Conservation (phyloP, 2,888 invertebrate species). For the Cephus pygmeus region DNA sequence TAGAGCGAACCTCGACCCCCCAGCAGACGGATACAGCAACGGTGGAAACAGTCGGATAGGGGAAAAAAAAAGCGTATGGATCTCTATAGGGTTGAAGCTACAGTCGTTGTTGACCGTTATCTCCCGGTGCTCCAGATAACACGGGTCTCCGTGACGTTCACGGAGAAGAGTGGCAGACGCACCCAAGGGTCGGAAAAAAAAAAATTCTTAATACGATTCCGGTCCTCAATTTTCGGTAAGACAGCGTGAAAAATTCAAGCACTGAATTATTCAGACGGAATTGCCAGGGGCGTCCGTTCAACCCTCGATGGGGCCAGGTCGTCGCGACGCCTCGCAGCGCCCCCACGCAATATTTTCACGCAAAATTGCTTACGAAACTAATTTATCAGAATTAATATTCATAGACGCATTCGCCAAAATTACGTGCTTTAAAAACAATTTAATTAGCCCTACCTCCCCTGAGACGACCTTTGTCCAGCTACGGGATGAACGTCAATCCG, state of each 20-base stretch:
- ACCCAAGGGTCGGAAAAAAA: background rate
- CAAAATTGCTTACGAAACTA: conserved; percentile 34
- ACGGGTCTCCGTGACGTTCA: background rate
- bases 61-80: background rate
- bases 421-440: conserved; percentile 21
- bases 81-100: background rate
- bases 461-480: background rate
- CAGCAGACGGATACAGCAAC: background rate
- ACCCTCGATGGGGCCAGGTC: conserved; percentile 2
- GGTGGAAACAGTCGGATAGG: background rate
- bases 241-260: conserved; percentile 15
- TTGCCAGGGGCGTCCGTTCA: background rate
- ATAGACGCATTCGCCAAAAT: conserved; percentile 32
- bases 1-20: background rate
- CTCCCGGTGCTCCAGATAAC: background rate
- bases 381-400: conserved; percentile 51
- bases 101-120: background rate
- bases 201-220: conserved; percentile 12
- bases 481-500: background rate
- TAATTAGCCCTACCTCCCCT: conserved; percentile 17
- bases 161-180: background rate
- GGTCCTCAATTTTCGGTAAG: conserved; percentile 15
- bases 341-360: conserved; percentile 33
- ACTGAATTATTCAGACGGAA: conserved; percentile 17
- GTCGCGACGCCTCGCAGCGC: background rate